Evolutionary conservation across 2,888 invertebrate genomes (phyloP).

Genomic region (Eristalinus sepulchralis): DNA sequence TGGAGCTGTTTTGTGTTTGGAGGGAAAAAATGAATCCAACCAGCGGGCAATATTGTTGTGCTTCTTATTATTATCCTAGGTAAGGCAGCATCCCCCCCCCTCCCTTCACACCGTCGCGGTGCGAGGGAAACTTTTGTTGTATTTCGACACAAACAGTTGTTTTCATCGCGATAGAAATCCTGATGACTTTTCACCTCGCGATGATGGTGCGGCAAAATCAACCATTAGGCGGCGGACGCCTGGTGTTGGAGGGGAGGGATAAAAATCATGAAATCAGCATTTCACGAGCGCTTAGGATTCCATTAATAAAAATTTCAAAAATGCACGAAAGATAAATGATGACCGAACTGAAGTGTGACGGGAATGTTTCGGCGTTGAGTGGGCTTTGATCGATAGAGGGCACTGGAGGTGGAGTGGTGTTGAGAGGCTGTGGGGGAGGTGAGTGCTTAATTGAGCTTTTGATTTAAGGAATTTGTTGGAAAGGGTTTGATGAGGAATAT

Average conservation of each 20-base stretch:
- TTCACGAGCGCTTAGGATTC: slow-evolving; percentile 64
- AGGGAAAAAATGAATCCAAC: slow-evolving; percentile 54
- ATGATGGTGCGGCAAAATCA: not conserved
- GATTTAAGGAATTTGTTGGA: too few relatives aligned
- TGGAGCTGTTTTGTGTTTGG: not conserved
- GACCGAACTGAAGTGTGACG: slow-evolving; percentile 1
- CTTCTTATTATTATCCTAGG: slow-evolving; percentile 65
- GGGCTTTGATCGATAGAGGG: not conserved
- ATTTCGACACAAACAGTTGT: slow-evolving; percentile 52
- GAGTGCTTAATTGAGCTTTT: slow-evolving; percentile 2
- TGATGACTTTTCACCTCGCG: slow-evolving; percentile 67
- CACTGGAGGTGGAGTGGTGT: not conserved
- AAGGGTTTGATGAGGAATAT: too few relatives aligned
- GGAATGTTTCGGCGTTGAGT: not conserved
- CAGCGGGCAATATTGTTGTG: slow-evolving; percentile 64
- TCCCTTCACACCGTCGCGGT: too few relatives aligned
- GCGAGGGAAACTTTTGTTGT: slow-evolving; percentile 25
- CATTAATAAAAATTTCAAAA: slow-evolving; percentile 60
- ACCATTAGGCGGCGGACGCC: slow-evolving; percentile 5
- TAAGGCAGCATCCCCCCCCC: slow-evolving; percentile 9
- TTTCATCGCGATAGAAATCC: slow-evolving; percentile 60
- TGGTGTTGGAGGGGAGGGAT: slow-evolving; percentile 27
- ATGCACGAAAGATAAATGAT: slow-evolving; percentile 56
- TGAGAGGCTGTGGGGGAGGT: not conserved
- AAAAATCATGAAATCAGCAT: slow-evolving; percentile 68